A percentile compares a stretch with the other conserved stretches of the same genome.
Evolutionary conservation across 2,797 vertebrate species (phyloP).

Genomic region (Lagodon rhomboides): DNA sequence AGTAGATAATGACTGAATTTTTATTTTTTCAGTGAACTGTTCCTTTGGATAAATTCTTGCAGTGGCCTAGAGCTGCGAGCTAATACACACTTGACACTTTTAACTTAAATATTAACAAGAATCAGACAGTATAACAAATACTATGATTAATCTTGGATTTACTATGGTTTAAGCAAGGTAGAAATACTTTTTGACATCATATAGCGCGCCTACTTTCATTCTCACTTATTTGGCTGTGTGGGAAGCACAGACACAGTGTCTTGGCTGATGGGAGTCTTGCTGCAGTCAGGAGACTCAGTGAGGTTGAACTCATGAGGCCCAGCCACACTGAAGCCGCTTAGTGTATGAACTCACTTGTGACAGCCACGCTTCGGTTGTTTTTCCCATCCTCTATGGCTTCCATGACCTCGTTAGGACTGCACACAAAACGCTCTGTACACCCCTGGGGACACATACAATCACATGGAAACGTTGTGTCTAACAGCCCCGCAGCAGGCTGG

Average conservation of each 20-base stretch:
- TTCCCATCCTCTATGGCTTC: conserved; percentile 98
- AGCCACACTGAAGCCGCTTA: conserved; percentile 44
- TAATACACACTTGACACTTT: no score
- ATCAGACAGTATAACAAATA: no score
- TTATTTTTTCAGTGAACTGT: no score
- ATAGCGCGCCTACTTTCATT: not conserved
- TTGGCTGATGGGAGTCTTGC: conserved; percentile 14
- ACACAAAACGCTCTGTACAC: conserved; percentile 96
- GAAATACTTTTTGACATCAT: not conserved
- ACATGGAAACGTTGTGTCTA: conserved; percentile 66
- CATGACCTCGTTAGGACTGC: conserved; percentile 97
- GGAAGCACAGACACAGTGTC: conserved; percentile 2
- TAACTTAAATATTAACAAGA: no score
- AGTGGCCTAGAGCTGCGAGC: no score
- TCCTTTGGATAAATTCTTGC: no score
- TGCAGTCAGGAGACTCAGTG: conserved; percentile 73
- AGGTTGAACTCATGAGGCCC: conserved; percentile 72
- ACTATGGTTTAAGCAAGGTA: not conserved
- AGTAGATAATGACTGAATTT: no score
- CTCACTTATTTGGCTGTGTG: not conserved
- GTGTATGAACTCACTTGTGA: conserved; percentile 92
- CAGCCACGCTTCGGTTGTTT: conserved; percentile 95
- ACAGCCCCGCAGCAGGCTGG: no score
- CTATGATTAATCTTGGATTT: not conserved
- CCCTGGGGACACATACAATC: conserved; percentile 81